Evolutionary conservation across 2,797 vertebrate genomes (phyloP), one percentile per base, ranked within the genome.

Genomic region (Oreonectes daqikongensis): DNA sequence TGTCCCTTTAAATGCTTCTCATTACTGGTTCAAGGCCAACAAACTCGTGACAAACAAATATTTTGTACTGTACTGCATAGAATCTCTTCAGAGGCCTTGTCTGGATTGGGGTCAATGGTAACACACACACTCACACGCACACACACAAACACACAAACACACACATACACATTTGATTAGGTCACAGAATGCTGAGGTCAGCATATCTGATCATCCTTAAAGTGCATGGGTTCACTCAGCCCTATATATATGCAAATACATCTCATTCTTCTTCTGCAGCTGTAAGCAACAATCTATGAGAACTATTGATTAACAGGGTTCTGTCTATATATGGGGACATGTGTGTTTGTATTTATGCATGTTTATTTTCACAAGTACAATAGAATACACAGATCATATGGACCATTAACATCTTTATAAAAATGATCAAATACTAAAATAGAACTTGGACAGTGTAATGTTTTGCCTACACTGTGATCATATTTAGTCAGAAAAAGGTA

Each of bases 201-300:
- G 90, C 91, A 91, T 81, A 88, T 92, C 86, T 75, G 83, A 81
- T 84, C 73, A 79, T 85, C 82, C 84, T 80, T 81, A 88, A 84
- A 90, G 87, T 86, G 89, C 90, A 84, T 91, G 88, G 89, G 82
- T 93, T 90, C 85, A 89, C 89, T 84, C 79, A 69, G 77, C 82
- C 85, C 90, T 89, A 91, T 92, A 91, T 90, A 90, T 91, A 93
- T 93, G 92, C 90, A 92, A 91, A 93, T 92, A 83, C 74, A 87
- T 85, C 86, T 89, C 87, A 87, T 89, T 88, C 83, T 77, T 81
- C 83, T 84, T 69, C 82, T 84, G 80, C 68, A 60, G 83, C 77
- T 5, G 46, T 90, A 90, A 91, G 86, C 90, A 90, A 90, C 90
- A 86, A 91, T 90, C 89, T 91, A 91, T 91, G 90, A 90, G 83